Evolutionary conservation across 2,113 vertebrate genomes (phyloP).

Genomic region (Furnarius figulus): DNA sequence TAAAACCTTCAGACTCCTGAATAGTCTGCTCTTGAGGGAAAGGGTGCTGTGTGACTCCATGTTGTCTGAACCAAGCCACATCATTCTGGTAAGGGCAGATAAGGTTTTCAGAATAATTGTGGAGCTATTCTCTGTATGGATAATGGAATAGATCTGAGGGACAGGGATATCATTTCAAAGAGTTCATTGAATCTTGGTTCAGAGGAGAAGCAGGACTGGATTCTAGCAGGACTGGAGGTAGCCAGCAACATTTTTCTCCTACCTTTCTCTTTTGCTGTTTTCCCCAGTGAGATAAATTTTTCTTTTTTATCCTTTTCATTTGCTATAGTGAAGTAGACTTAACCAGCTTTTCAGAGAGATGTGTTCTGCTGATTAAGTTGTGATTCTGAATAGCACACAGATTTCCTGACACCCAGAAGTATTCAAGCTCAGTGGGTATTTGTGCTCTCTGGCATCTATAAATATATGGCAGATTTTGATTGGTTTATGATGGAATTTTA

Average conservation of each 20-base stretch:
- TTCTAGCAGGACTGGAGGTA: not conserved
- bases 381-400: slow-evolving; percentile 47
- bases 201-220: not conserved
- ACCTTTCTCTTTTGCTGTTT: not conserved
- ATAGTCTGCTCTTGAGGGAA: not conserved
- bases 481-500: slow-evolving; percentile 75
- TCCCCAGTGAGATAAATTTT: not conserved
- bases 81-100: not conserved
- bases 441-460: slow-evolving; percentile 66
- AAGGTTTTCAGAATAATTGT: not conserved
- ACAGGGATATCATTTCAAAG: not conserved
- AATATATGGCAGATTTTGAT: slow-evolving; percentile 75
- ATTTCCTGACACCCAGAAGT: slow-evolving; percentile 72
- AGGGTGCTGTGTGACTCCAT: not conserved
- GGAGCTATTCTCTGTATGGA: not conserved
- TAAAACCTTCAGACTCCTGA: not conserved
- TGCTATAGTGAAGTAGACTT: not conserved
- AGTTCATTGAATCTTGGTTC: not conserved
- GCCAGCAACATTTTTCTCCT: not conserved
- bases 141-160: not conserved
- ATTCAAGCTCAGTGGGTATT: slow-evolving; percentile 67
- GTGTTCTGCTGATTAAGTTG: slow-evolving; percentile 29
- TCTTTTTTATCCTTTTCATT: not conserved
- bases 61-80: not conserved
- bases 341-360: not conserved